phyloP scores from a whole-genome alignment of 2,113 vertebrate genomes.

The Bubo bubo region DNA sequence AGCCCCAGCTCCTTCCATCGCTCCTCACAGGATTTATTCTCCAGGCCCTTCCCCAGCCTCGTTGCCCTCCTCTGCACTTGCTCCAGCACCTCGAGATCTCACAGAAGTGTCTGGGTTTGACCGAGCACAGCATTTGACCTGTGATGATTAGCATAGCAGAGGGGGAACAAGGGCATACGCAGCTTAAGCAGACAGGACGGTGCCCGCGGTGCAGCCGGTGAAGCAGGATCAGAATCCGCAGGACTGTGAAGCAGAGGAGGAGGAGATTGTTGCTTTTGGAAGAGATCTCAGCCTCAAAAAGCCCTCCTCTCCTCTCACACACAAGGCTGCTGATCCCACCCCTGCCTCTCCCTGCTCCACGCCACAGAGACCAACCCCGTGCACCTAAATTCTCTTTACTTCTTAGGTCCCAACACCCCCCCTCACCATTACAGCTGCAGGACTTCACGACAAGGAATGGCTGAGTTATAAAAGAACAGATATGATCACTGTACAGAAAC shows the following conservation, averaged over 20 bases:
- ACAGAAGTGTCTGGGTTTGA: neutral
- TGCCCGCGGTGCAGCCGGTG: too few relatives aligned
- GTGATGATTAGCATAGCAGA: neutral
- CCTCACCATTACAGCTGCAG: neutral
- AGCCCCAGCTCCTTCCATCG: too few relatives aligned
- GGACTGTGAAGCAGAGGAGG: neutral
- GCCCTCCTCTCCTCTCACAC: neutral
- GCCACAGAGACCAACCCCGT: accelerated
- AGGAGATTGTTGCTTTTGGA: neutral
- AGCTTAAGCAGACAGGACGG: neutral
- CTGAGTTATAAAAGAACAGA: neutral
- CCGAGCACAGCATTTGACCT: neutral
- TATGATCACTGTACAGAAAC: neutral
- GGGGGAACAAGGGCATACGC: neutral
- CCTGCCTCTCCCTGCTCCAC: neutral
- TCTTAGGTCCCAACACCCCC: too few relatives aligned
- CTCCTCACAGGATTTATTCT: too few relatives aligned
- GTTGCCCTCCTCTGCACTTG: too few relatives aligned
- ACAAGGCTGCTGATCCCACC: neutral
- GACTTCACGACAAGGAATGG: too few relatives aligned
- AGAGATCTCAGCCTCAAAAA: neutral
- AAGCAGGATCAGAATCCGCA: neutral
- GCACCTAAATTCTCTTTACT: neutral
- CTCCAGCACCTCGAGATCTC: neutral
- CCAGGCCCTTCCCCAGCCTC: too few relatives aligned